Conservation (phyloP, 92 coral and sea anemone species). For the Zoanthus sansibaricus region DNA sequence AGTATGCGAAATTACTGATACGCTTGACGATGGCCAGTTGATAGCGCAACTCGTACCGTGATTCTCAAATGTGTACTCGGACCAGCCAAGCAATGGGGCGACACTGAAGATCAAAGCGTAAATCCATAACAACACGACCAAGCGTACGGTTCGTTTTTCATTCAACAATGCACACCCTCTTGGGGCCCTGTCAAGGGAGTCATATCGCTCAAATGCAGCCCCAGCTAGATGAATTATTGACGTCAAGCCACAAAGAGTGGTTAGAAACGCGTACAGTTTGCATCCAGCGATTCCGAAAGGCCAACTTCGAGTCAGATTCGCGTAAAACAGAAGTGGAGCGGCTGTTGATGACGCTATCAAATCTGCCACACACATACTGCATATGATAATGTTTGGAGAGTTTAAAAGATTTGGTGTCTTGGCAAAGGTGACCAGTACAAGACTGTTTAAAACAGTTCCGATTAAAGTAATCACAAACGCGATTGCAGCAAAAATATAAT, state of each 20-base stretch:
- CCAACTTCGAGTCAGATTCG: constrained; percentile 58
- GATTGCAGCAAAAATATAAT: not conserved
- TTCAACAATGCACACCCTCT: not conserved
- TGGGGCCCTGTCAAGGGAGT: constrained; percentile 42
- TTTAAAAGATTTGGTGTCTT: constrained; percentile 72
- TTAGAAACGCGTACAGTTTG: constrained; percentile 68
- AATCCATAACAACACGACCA: constrained; percentile 59
- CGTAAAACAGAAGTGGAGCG: constrained; percentile 65
- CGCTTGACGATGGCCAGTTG: constrained; percentile 61
- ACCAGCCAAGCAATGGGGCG: constrained; percentile 81
- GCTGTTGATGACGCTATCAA: constrained; percentile 59
- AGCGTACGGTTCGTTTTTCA: constrained; percentile 21
- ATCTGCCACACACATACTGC: constrained; percentile 81
- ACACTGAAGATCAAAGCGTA: constrained; percentile 67
- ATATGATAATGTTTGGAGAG: constrained; percentile 77
- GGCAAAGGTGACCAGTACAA: constrained; percentile 73
- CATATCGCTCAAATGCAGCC: constrained; percentile 66
- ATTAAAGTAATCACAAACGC: not conserved
- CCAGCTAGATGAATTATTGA: constrained; percentile 74
- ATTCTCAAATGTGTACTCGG: constrained; percentile 75
- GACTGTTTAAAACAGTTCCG: constrained; percentile 55
- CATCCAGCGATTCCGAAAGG: constrained; percentile 54
- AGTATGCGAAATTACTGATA: constrained; percentile 46
- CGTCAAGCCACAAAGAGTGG: constrained; percentile 66
- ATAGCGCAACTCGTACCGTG: constrained; percentile 69